Evolutionary conservation across 2,888 invertebrate genomes (phyloP).

Genomic region (Heliconius charithonia): DNA sequence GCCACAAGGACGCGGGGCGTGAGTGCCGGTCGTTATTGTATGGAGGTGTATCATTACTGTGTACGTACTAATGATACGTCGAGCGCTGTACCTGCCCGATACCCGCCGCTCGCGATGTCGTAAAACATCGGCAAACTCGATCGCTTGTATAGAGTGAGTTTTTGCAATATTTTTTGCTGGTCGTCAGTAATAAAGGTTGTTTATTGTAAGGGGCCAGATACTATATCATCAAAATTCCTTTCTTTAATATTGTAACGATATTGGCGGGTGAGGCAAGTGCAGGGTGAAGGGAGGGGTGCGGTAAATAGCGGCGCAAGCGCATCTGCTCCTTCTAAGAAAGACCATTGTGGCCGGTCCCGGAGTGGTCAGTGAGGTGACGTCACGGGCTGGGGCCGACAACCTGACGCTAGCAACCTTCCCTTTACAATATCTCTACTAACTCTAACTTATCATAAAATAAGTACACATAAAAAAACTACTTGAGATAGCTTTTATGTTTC

Average conservation of each 20-base stretch:
- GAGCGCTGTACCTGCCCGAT: constrained; percentile 71
- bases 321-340: constrained; percentile 82
- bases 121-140: constrained; percentile 69
- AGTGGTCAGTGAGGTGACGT: constrained; percentile 82
- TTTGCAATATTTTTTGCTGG: constrained; percentile 55
- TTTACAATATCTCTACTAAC: constrained; percentile 46
- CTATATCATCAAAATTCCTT: constrained; percentile 37
- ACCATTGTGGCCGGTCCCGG: constrained; percentile 77
- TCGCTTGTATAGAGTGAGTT: constrained; percentile 71
- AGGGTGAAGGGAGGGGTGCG: constrained; percentile 62
- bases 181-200: constrained; percentile 37
- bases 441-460: constrained; percentile 31
- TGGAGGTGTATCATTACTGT: constrained; percentile 70
- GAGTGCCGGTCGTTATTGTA: constrained; percentile 61
- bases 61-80: constrained; percentile 76
- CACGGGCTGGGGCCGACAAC: constrained; percentile 81
- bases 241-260: constrained; percentile 46
- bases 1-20: constrained; percentile 58
- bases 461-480: constrained; percentile 5
- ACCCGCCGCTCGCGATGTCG: constrained; percentile 67
- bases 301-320: constrained; percentile 75
- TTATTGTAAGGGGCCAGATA: constrained; percentile 38
- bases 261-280: constrained; percentile 58
- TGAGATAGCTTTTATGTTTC: constrained; percentile 33
- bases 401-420: constrained; percentile 65